A percentile compares a stretch with the other conserved stretches of the same genome.
These are phyloP conservation scores for Sphinx pinastri DNA, from an alignment of 2,888 invertebrate genomes.

Conservation along the genomic window DNA sequence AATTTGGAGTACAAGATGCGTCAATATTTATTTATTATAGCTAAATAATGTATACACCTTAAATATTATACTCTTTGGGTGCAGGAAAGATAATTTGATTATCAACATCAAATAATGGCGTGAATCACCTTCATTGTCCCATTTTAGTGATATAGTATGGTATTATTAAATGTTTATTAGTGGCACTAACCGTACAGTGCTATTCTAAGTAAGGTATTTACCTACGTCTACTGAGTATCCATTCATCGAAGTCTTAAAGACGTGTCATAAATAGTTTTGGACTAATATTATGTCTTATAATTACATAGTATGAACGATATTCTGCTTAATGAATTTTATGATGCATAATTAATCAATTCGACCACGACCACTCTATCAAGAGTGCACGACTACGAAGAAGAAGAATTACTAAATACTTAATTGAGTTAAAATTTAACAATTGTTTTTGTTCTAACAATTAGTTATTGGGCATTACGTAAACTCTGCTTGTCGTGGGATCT, in stretches of 20 bases:
- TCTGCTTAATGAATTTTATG: neutral
- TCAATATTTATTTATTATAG: no score
- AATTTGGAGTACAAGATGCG: no score
- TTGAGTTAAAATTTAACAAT: no score
- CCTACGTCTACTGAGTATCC: neutral
- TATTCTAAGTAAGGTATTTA: neutral
- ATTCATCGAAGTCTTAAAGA: neutral
- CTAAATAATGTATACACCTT: no score
- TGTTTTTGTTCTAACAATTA: neutral
- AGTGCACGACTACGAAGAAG: no score
- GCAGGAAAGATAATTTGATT: no score
- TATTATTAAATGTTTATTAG: slow-evolving; percentile 5
- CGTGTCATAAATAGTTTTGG: neutral
- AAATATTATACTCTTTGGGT: no score
- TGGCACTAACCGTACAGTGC: slow-evolving; percentile 1
- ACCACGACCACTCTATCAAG: no score
- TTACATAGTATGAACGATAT: neutral
- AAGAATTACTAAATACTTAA: no score
- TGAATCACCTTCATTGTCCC: neutral
- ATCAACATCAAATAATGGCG: no score
- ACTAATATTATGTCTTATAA: neutral
- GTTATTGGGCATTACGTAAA: neutral
- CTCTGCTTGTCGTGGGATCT: neutral
- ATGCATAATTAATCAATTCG: no score
- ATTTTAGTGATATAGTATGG: slow-evolving; percentile 8